These are phyloP conservation scores for Myodes glareolus DNA, from an alignment of 2,113 vertebrate species.

Conservation along the genomic window DNA sequence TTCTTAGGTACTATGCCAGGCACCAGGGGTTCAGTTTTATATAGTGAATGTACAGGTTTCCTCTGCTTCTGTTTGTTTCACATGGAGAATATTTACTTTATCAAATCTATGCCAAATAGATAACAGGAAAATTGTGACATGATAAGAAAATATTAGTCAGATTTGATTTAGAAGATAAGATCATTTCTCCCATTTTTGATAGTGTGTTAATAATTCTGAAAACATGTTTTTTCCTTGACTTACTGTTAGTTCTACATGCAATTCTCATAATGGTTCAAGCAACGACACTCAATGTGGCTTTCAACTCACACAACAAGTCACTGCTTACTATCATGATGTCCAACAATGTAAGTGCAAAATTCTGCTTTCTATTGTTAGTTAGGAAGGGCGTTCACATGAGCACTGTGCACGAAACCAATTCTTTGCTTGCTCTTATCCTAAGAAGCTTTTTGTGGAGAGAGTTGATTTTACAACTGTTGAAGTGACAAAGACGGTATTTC, in stretches of 20 bases:
- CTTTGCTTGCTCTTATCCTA: neutral
- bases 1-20: neutral
- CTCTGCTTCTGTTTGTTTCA: neutral
- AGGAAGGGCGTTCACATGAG: neutral
- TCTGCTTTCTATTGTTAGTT: neutral
- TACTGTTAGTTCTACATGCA: conserved; percentile 93
- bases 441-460: neutral
- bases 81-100: neutral
- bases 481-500: conserved; percentile 59
- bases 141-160: neutral
- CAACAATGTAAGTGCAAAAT: conserved; percentile 93
- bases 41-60: neutral
- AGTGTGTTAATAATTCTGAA: neutral
- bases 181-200: neutral
- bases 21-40: neutral
- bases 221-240: conserved; percentile 88
- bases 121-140: neutral
- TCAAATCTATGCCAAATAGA: neutral
- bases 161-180: conserved; percentile 2
- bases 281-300: conserved; percentile 98
- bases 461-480: neutral
- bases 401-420: neutral
- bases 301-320: conserved; percentile 99
- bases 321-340: conserved; percentile 99
- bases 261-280: conserved; percentile 99